These are phyloP conservation scores for Trichogramma pretiosum DNA, from an alignment of 1,140 invertebrate genomes.

Conservation along the genomic window DNA sequence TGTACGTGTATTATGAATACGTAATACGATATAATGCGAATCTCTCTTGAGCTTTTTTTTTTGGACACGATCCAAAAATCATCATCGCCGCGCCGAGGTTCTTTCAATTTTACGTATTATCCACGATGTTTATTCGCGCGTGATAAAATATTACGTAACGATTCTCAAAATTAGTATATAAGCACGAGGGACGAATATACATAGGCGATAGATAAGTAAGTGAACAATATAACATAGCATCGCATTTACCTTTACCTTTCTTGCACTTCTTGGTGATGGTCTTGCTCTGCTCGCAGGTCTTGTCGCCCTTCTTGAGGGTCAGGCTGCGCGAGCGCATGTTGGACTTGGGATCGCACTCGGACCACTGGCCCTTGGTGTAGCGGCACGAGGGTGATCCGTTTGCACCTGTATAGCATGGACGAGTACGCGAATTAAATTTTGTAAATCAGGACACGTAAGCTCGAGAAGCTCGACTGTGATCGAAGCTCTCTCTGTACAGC, in stretches of 20 bases:
- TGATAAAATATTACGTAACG: too few species aligned
- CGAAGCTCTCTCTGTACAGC: too few species aligned
- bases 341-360: constrained; percentile 72
- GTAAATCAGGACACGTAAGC: background rate
- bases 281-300: constrained; percentile 69
- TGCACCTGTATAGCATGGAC: constrained; percentile 18
- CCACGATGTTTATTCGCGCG: too few species aligned
- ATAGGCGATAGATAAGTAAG: background rate
- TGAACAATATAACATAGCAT: background rate
- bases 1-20: too few species aligned
- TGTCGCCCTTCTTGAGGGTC: constrained; percentile 74
- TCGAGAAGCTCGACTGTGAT: background rate
- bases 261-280: constrained; percentile 86
- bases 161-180: background rate
- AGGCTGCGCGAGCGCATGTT: constrained; percentile 71
- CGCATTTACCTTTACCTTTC: constrained; percentile 55
- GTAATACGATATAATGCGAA: too few species aligned
- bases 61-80: too few species aligned
- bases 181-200: background rate
- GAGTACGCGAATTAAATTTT: background rate
- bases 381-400: constrained; percentile 50
- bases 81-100: too few species aligned
- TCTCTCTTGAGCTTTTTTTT: too few species aligned
- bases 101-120: too few species aligned
- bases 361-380: constrained; percentile 76